Percentiles rank a stretch among this genome's conserved stretches.
Evolutionary conservation across 2,113 vertebrate genomes (phyloP).

Genomic region (Athene noctua): DNA sequence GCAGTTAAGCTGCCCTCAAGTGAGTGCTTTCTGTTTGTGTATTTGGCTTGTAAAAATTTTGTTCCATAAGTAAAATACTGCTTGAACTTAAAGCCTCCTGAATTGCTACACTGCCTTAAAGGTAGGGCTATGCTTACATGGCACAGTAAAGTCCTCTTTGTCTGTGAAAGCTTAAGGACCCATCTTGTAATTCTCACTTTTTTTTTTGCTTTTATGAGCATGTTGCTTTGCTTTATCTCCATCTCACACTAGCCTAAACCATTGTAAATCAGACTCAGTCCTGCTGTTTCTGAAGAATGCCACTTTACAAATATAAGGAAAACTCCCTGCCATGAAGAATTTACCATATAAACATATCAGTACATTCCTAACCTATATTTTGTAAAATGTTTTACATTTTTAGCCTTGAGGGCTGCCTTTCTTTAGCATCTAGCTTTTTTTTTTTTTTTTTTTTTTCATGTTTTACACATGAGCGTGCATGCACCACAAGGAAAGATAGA

Average conservation of each 20-base stretch:
- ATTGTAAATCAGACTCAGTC: neutral
- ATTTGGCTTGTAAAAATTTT: neutral
- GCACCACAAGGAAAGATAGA: neutral
- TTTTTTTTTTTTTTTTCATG: neutral
- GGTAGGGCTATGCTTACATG: neutral
- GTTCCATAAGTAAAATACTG: neutral
- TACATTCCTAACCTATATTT: conserved; percentile 19
- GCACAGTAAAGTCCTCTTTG: neutral
- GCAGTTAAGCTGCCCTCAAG: neutral
- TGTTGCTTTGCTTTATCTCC: neutral
- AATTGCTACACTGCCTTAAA: neutral
- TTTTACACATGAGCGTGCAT: neutral
- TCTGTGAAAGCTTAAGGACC: neutral
- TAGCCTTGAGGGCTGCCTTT: neutral
- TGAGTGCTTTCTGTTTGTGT: neutral
- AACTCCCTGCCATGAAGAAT: neutral
- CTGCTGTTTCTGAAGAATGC: neutral
- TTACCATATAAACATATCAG: neutral
- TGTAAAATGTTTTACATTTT: neutral
- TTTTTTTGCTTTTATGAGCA: neutral
- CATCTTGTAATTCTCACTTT: neutral
- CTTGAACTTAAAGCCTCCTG: neutral
- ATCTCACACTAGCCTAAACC: neutral
- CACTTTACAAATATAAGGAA: neutral
- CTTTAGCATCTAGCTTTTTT: neutral